A percentile compares a stretch with the other conserved stretches of the same genome.
phyloP scores from a whole-genome alignment of 2,797 vertebrate genomes.

The Falco columbarius region DNA sequence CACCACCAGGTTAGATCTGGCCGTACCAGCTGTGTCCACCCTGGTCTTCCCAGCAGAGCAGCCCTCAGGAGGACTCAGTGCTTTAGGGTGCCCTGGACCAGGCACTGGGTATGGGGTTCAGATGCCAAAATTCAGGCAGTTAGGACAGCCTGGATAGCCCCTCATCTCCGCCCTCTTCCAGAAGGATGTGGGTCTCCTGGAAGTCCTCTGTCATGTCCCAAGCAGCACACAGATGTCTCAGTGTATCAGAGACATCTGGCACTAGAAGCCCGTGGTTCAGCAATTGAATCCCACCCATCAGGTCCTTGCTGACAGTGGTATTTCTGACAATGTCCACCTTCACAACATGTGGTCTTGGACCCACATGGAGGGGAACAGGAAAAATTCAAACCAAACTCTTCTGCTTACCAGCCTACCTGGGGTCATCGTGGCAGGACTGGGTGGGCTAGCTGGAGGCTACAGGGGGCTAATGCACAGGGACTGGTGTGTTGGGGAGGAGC shows the following conservation, averaged over 20 bases:
- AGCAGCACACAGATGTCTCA: not conserved
- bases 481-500: not conserved
- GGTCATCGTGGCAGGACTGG: not conserved
- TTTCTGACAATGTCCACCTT: not conserved
- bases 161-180: not conserved
- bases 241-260: too few species aligned
- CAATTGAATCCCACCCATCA: not conserved
- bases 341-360: not conserved
- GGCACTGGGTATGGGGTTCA: not conserved
- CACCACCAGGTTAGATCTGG: not conserved
- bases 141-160: not conserved
- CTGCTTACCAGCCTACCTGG: not conserved
- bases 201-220: not conserved
- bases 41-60: not conserved
- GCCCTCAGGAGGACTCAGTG: not conserved
- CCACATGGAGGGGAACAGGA: not conserved
- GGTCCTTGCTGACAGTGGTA: not conserved
- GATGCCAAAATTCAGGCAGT: not conserved
- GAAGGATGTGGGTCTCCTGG: not conserved
- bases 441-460: not conserved
- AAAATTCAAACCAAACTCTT: not conserved
- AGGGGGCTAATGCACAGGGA: not conserved
- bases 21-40: not conserved
- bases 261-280: not conserved
- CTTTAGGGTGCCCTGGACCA: not conserved